A percentile compares a stretch with the other conserved stretches of the same genome.
phyloP scores from a whole-genome alignment of 2,888 invertebrate species.

The Sesia bembeciformis region DNA sequence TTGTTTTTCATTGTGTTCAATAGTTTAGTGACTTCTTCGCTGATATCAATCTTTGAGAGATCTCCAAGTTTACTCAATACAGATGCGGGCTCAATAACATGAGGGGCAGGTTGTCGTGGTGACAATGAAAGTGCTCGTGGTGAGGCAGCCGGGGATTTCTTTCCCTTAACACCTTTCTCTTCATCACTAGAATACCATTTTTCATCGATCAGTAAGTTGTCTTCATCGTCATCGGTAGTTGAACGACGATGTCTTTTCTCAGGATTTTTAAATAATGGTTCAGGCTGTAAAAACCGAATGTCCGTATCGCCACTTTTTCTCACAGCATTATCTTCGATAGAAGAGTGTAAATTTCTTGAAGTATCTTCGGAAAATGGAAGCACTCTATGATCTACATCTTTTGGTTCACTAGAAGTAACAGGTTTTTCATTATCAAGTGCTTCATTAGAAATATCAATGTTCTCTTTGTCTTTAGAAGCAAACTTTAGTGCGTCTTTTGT shows the following conservation, averaged over 20 bases:
- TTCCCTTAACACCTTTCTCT: conserved; percentile 69
- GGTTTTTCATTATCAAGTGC: conserved; percentile 42
- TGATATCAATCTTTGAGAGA: conserved; percentile 82
- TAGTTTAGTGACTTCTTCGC: conserved; percentile 81
- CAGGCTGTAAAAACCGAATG: conserved; percentile 61
- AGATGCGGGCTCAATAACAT: conserved; percentile 63
- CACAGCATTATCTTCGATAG: conserved; percentile 22
- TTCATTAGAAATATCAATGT: conserved; percentile 57
- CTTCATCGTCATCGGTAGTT: conserved; percentile 75
- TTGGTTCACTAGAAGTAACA: conserved; percentile 36
- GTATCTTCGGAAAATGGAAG: conserved; percentile 53
- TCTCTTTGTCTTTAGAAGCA: conserved; percentile 63
- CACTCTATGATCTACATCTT: conserved; percentile 67
- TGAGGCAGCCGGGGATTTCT: conserved; percentile 50
- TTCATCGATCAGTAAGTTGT: conserved; percentile 72
- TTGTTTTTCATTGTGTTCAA: conserved; percentile 76
- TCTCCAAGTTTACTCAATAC: conserved; percentile 79
- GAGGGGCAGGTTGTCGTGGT: conserved; percentile 53
- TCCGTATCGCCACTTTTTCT: conserved; percentile 58
- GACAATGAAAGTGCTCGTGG: conserved; percentile 37
- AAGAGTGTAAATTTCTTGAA: conserved; percentile 24
- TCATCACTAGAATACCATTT: conserved; percentile 90
- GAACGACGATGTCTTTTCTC: conserved; percentile 62
- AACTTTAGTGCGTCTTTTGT: conserved; percentile 71
- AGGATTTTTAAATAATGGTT: conserved; percentile 58